Conservation (phyloP, 2,797 vertebrate species). For the Pangasius krempfi region DNA sequence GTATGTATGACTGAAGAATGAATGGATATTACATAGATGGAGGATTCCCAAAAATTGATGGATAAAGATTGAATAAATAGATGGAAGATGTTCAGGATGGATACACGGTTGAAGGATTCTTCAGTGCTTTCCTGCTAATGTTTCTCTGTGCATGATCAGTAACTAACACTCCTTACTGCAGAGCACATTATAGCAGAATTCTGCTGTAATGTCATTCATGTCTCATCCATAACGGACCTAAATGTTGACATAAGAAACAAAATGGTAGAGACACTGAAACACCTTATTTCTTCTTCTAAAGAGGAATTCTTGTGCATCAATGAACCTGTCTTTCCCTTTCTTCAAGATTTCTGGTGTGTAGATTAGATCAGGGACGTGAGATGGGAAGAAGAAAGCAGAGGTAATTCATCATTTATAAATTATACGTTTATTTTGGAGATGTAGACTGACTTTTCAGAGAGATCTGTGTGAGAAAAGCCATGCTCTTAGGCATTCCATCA, state of each 20-base stretch:
- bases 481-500: conserved; percentile 73
- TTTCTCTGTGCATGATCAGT: not conserved
- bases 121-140: not conserved
- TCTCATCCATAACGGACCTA: no score
- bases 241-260: not conserved
- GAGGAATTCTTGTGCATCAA: not conserved
- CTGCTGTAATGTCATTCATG: not conserved
- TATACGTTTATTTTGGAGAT: not conserved
- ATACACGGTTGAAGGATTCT: not conserved
- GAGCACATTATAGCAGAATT: not conserved
- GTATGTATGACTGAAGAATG: not conserved
- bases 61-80: not conserved
- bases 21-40: not conserved
- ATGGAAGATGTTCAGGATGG: not conserved
- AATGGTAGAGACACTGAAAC: not conserved
- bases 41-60: not conserved
- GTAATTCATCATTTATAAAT: not conserved
- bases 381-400: not conserved
- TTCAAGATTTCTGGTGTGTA: not conserved
- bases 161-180: not conserved
- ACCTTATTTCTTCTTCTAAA: not conserved
- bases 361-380: not conserved
- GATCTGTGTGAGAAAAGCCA: conserved; percentile 24
- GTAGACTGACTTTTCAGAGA: conserved; percentile 3
- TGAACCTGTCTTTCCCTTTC: not conserved